Percentiles rank a stretch among this genome's conserved stretches.
phyloP scores from a whole-genome alignment of 1,140 invertebrate genomes.

The Procambarus clarkii region DNA sequence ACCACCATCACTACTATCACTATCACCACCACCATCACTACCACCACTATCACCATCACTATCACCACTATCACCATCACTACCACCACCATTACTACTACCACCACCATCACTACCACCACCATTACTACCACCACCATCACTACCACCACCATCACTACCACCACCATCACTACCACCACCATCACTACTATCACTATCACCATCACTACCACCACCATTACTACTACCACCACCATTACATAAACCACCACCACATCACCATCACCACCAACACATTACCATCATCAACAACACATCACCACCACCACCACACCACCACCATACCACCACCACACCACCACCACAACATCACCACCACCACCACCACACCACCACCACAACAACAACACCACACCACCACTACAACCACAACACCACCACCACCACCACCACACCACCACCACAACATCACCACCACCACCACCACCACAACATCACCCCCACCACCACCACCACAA shows the following conservation, averaged over 20 bases:
- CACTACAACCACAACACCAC: too few species aligned
- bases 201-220: too few species aligned
- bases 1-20: not conserved
- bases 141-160: too few species aligned
- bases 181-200: too few species aligned
- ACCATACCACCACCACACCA: not conserved
- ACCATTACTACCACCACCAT: too few species aligned
- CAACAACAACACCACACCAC: not conserved
- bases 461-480: not conserved
- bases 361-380: too few species aligned
- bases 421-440: not conserved
- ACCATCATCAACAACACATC: not conserved
- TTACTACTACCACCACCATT: too few species aligned
- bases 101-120: not conserved
- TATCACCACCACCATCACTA: not conserved
- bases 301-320: not conserved
- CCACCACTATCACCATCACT: conserved; percentile 10
- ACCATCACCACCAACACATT: not conserved
- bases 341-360: not conserved
- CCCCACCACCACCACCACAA: not conserved
- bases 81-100: not conserved
- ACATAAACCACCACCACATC: too few species aligned
- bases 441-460: not conserved
- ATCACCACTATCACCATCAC: conserved; percentile 2
- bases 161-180: too few species aligned